Conservation (phyloP, 2,888 invertebrate species). For the Oscheius myriophilus region DNA sequence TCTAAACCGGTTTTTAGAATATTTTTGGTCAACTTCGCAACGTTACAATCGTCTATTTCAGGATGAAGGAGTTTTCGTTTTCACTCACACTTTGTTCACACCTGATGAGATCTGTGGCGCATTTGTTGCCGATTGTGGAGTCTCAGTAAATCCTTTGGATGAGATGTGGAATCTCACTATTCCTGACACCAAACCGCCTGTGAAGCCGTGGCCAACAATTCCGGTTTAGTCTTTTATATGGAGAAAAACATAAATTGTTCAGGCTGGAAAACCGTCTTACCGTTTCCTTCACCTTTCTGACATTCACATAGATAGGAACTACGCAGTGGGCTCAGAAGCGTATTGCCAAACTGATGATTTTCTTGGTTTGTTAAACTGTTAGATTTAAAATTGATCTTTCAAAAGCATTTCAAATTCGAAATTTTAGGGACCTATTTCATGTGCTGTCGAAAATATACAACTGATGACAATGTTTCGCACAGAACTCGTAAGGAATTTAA, state of each 20-base stretch:
- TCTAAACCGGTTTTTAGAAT: too few species aligned
- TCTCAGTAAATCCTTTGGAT: conserved; percentile 50
- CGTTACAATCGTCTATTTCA: conserved; percentile 24
- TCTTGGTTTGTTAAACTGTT: conserved; percentile 25
- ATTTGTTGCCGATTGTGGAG: conserved; percentile 53
- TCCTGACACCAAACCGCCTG: conserved; percentile 57
- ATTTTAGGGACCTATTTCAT: conserved; percentile 45
- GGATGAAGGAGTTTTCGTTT: conserved; percentile 58
- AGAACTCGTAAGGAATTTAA: conserved; percentile 10
- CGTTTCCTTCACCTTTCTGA: conserved; percentile 94
- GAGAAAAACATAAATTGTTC: background rate
- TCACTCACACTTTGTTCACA: conserved; percentile 52
- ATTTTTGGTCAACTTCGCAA: too few species aligned
- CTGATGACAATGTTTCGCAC: conserved; percentile 28
- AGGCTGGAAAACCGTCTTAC: conserved; percentile 71
- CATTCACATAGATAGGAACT: conserved; percentile 93
- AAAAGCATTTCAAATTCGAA: too few species aligned
- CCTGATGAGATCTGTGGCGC: conserved; percentile 60
- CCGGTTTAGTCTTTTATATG: conserved; percentile 33
- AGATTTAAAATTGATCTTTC: too few species aligned
- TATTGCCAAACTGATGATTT: conserved; percentile 47
- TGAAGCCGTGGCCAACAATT: conserved; percentile 58
- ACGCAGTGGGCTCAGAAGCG: conserved; percentile 71
- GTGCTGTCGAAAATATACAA: conserved; percentile 56
- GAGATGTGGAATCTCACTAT: conserved; percentile 60